Conservation (phyloP, 2,797 vertebrate genomes). For the Luscinia megarhynchos region DNA sequence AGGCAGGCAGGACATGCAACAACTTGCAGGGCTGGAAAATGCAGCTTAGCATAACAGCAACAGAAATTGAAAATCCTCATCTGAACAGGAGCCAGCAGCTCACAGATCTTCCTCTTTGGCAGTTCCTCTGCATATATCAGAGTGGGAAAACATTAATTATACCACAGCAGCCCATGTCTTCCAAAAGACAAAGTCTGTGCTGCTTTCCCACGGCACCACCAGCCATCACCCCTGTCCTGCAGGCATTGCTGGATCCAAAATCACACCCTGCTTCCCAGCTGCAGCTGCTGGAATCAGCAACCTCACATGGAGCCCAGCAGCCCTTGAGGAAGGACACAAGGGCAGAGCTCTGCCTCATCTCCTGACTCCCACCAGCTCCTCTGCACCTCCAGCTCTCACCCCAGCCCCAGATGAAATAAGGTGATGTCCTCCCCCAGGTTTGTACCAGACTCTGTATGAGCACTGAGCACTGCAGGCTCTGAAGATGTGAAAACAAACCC, state of each 20-base stretch:
- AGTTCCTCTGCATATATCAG: background rate
- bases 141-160: slow-evolving; percentile 1
- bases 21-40: background rate
- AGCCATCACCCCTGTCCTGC: background rate
- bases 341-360: background rate
- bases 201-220: background rate
- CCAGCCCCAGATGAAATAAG: rapidly evolving
- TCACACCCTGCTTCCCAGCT: background rate
- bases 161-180: background rate
- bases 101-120: slow-evolving; percentile 1
- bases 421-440: rapidly evolving
- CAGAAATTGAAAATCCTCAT: background rate
- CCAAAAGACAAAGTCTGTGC: background rate
- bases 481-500: background rate
- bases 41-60: background rate
- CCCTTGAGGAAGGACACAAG: too few species aligned
- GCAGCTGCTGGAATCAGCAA: background rate
- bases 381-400: background rate
- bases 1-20: background rate
- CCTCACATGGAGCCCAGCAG: background rate
- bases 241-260: background rate
- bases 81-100: slow-evolving; percentile 34
- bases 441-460: background rate
- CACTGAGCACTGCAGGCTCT: background rate
- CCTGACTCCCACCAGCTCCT: background rate